phyloP scores from a whole-genome alignment of 1,140 invertebrate species.

The Bombus waltoni region DNA sequence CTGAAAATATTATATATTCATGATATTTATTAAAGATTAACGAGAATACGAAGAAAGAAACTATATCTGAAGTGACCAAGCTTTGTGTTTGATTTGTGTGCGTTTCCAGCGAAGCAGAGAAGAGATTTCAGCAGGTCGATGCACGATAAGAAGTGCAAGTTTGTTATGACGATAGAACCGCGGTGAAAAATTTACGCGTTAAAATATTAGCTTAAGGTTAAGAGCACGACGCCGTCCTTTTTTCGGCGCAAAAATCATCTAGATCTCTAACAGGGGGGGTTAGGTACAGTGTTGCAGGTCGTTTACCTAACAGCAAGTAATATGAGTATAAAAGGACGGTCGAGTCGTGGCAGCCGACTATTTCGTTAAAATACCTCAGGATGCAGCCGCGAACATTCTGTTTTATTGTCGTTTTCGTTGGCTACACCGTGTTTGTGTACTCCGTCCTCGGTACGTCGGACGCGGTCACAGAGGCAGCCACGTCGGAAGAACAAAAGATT shows the following conservation, averaged over 20 bases:
- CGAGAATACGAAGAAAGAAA: not conserved
- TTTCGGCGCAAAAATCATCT: conserved; percentile 46
- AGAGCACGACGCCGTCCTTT: conserved; percentile 63
- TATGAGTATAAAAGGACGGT: conserved; percentile 62
- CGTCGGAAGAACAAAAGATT: conserved; percentile 44
- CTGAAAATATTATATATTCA: too few species aligned
- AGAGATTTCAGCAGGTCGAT: not conserved
- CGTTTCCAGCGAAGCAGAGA: not conserved
- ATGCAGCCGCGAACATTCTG: conserved; percentile 42
- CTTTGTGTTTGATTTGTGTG: not conserved
- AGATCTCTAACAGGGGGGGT: conserved; percentile 36
- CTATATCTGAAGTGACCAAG: not conserved
- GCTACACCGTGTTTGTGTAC: conserved; percentile 7
- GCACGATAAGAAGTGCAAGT: conserved; percentile 79
- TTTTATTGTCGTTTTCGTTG: conserved; percentile 29
- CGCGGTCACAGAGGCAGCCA: not conserved
- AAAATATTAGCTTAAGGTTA: conserved; percentile 69
- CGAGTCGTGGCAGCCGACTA: conserved; percentile 28
- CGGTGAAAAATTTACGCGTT: conserved; percentile 65
- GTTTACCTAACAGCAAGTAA: conserved; percentile 57
- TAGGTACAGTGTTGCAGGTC: conserved; percentile 28
- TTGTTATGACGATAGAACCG: conserved; percentile 67
- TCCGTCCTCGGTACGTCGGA: not conserved
- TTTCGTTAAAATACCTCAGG: conserved; percentile 48
- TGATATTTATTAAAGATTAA: not conserved